Percentiles rank a stretch among this genome's conserved stretches.
These are phyloP conservation scores for Oedothorax gibbosus DNA, from an alignment of 1,140 invertebrate genomes.

Conservation along the genomic window DNA sequence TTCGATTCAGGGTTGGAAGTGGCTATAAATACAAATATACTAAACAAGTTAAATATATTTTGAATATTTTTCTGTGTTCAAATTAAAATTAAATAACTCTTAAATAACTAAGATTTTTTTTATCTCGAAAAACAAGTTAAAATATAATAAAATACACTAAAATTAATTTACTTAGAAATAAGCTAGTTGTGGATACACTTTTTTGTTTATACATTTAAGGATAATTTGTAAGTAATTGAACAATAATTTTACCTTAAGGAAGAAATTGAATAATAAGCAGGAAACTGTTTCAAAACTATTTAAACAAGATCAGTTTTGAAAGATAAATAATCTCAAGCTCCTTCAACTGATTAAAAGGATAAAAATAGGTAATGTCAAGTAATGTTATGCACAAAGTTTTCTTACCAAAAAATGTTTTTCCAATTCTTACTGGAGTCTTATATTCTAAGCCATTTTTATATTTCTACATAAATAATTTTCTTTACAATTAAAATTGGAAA, in stretches of 20 bases:
- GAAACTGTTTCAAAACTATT: too few relatives aligned
- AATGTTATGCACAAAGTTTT: too few relatives aligned
- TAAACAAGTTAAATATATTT: conserved; percentile 6
- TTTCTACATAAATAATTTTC: too few relatives aligned
- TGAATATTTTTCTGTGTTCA: neutral
- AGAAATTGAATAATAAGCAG: too few relatives aligned
- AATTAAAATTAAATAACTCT: neutral
- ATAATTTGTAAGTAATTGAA: too few relatives aligned
- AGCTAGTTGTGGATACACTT: neutral
- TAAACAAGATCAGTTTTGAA: neutral
- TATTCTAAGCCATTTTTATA: too few relatives aligned
- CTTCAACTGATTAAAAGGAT: neutral
- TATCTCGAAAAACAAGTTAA: neutral
- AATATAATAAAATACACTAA: neutral
- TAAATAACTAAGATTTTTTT: neutral
- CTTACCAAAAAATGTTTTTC: too few relatives aligned
- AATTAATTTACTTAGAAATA: neutral
- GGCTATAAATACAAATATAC: conserved; percentile 66
- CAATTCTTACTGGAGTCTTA: too few relatives aligned
- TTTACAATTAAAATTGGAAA: neutral
- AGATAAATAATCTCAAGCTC: neutral
- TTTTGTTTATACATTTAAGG: neutral
- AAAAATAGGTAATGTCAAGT: too few relatives aligned
- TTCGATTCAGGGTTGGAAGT: conserved; percentile 81
- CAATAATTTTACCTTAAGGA: too few relatives aligned